A percentile compares a stretch with the other conserved stretches of the same genome.
phyloP scores from a whole-genome alignment of 1,140 invertebrate species.

The Proctacanthus coquilletti region DNA sequence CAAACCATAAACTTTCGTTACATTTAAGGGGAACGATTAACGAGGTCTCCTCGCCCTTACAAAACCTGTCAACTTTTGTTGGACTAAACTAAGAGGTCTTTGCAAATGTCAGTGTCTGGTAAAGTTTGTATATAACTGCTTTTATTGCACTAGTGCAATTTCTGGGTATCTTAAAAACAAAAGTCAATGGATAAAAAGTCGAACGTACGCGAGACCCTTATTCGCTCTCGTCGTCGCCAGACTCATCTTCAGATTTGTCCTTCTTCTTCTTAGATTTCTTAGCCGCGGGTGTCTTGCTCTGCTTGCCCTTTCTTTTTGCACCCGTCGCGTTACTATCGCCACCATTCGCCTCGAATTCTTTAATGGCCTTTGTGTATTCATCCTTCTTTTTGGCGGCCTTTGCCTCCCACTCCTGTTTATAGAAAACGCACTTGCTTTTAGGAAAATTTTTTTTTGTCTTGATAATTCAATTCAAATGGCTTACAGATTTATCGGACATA shows the following conservation, averaged over 20 bases:
- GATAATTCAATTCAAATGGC: constrained; percentile 19
- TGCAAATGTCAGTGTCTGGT: too few relatives aligned
- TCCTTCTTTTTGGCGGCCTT: constrained; percentile 72
- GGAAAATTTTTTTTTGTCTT: neutral
- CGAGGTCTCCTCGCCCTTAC: too few relatives aligned
- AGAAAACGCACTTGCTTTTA: constrained; percentile 1
- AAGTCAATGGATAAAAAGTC: too few relatives aligned
- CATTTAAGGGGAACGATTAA: too few relatives aligned
- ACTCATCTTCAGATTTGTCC: constrained; percentile 27
- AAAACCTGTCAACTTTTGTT: too few relatives aligned
- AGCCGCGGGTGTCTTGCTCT: constrained; percentile 28
- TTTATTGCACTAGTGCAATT: too few relatives aligned
- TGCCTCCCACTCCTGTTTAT: constrained; percentile 69
- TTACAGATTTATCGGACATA: constrained; percentile 58
- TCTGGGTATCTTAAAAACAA: too few relatives aligned
- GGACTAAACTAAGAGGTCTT: too few relatives aligned
- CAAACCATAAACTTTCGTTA: too few relatives aligned
- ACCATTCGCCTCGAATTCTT: constrained; percentile 68
- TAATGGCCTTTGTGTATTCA: constrained; percentile 72
- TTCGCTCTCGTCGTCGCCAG: too few relatives aligned
- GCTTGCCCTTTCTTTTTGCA: constrained; percentile 30
- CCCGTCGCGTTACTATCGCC: constrained; percentile 36
- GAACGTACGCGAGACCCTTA: too few relatives aligned
- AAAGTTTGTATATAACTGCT: too few relatives aligned
- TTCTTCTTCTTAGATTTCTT: constrained; percentile 32